phyloP scores from a whole-genome alignment of 2,113 vertebrate genomes.

The Amphilophus citrinellus region DNA sequence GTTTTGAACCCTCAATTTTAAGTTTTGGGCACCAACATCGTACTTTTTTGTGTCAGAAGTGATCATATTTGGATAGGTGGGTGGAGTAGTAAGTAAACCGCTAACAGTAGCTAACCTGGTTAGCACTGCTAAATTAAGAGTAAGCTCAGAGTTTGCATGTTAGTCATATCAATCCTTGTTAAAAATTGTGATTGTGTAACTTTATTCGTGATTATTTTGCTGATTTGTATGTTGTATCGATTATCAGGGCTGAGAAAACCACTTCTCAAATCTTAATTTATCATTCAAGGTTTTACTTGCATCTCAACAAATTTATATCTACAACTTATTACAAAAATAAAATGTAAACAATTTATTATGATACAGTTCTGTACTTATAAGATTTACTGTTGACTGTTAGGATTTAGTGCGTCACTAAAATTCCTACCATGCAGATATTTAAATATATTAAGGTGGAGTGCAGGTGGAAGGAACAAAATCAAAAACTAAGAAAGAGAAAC shows the following conservation, averaged over 20 bases:
- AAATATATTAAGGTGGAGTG: not conserved
- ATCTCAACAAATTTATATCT: not conserved
- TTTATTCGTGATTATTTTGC: not conserved
- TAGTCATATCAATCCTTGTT: not conserved
- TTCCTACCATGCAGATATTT: not conserved
- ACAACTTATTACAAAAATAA: not conserved
- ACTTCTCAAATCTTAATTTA: no score
- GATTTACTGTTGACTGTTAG: not conserved
- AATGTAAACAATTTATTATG: not conserved
- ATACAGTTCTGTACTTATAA: not conserved
- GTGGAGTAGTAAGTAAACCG: no score
- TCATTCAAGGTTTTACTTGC: not conserved
- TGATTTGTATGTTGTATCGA: not conserved
- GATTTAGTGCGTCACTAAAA: not conserved
- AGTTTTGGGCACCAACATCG: no score
- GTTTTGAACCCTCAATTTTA: not conserved
- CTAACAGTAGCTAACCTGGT: not conserved
- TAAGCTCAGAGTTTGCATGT: not conserved
- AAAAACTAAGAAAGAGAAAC: slow-evolving; percentile 42
- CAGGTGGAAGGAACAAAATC: slow-evolving; percentile 30
- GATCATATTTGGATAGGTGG: no score
- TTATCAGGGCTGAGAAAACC: no score
- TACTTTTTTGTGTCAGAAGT: no score
- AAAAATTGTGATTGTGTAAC: not conserved
- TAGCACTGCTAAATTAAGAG: not conserved